These are phyloP conservation scores for Limnephilus lunatus DNA, from an alignment of 2,888 invertebrate genomes.

Conservation along the genomic window DNA sequence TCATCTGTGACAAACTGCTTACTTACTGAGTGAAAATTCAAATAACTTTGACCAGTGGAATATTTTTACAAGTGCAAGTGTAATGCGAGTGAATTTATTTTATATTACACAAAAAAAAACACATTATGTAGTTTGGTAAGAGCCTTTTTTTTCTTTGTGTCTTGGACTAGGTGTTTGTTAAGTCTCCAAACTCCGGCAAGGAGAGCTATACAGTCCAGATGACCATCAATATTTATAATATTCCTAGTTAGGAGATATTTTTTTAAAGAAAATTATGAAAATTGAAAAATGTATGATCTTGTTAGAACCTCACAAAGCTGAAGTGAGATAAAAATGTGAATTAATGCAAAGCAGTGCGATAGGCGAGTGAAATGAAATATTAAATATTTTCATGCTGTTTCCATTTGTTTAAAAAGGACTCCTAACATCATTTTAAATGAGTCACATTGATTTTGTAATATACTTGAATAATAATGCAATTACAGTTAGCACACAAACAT, in stretches of 20 bases:
- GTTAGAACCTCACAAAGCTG: slow-evolving; percentile 29
- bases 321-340: slow-evolving; percentile 20
- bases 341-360: slow-evolving; percentile 38
- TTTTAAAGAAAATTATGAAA: background rate
- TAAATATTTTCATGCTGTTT: slow-evolving; percentile 15
- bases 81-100: slow-evolving; percentile 11
- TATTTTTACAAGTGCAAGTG: slow-evolving; percentile 20
- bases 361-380: slow-evolving; percentile 23
- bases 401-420: background rate
- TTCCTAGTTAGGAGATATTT: background rate
- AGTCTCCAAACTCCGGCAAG: background rate
- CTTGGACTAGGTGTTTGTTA: background rate
- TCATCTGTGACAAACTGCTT: slow-evolving; percentile 27
- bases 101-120: background rate
- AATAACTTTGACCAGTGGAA: background rate
- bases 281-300: background rate
- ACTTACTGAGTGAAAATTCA: slow-evolving; percentile 14
- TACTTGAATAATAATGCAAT: background rate
- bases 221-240: background rate
- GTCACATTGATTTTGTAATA: background rate
- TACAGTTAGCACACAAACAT: slow-evolving; percentile 3
- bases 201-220: background rate
- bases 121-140: background rate
- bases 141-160: background rate
- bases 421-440: background rate